Evolutionary conservation across 2,113 vertebrate species (phyloP), one percentile per base, ranked within the genome.

Genomic region (Uria aalge): DNA sequence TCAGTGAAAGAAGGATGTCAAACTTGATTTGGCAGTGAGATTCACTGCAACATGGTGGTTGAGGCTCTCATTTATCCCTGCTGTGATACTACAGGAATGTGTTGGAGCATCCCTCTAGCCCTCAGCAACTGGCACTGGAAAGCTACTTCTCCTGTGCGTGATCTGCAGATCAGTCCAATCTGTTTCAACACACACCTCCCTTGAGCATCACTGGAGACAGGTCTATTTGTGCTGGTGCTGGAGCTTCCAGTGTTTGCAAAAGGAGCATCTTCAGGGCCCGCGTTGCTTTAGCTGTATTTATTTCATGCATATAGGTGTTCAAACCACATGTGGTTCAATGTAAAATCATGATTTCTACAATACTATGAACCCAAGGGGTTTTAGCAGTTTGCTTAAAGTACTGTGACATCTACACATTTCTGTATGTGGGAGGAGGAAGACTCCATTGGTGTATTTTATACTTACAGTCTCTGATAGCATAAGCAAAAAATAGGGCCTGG

Each of bases 341-440:
- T 50, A 85, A 77, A n/a, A 27, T 6, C 6, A 15, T 43, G 16
- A 62, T 73, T 81, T 60, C 59, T 72, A 67, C 68, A 22, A 5
- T 47, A 56, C 36, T 32, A 22, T 30, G 29, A 77, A 48, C 17
- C 5, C 15, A 63, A 71, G 8, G 11, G 27, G 41, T 69, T 96
- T 73, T 48, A 77, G 34, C 21, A 66, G 16, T 41, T 77, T 72
- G 16, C 29, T 87, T 43, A 26, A 63, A 67, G 38, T 30, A 7
- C 59, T 41, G 15, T 56, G 80, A 48, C 26, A 64, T 55, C 19
- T 74, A 32, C 27, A 41, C 6, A 18, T 60, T 82, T 82, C 45
- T 66, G 0, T 32, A 6, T 3, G 0, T 8, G 27, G 7, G 3
- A 8, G 23, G 23, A 69, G 24, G 45, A 90, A 68, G 26, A 29